A percentile compares a stretch with the other conserved stretches of the same genome.
phyloP scores from a whole-genome alignment of 2,797 vertebrate species.

The Danio tinwini region DNA sequence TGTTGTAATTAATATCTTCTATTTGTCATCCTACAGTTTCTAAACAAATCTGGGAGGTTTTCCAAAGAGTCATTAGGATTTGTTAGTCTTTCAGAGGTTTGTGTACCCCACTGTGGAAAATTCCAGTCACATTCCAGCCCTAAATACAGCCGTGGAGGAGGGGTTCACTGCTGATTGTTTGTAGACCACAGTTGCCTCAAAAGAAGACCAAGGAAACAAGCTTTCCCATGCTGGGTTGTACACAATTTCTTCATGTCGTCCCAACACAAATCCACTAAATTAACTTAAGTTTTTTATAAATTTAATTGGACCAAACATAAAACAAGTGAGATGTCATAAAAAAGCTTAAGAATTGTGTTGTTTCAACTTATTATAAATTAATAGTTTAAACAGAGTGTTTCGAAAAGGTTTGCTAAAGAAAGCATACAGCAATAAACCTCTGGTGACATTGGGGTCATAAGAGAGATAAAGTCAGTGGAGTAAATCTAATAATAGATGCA shows the following conservation, averaged over 20 bases:
- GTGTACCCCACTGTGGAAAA: constrained; percentile 47
- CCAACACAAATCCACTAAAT: no score
- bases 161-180: not conserved
- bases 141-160: constrained; percentile 2
- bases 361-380: no score
- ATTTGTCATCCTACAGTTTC: constrained; percentile 3
- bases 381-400: no score
- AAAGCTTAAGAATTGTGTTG: no score
- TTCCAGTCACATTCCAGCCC: constrained; percentile 35
- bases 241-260: no score
- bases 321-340: no score
- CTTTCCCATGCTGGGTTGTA: not conserved
- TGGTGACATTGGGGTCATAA: constrained; percentile 27
- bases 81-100: constrained; percentile 19
- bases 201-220: not conserved
- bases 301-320: no score
- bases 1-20: not conserved
- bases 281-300: no score
- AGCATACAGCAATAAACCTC: not conserved
- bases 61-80: not conserved
- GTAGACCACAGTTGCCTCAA: not conserved
- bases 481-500: constrained; percentile 46
- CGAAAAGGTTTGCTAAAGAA: constrained; percentile 11
- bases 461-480: not conserved
- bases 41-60: constrained; percentile 22